Percentiles rank a stretch among this genome's conserved stretches.
phyloP scores from a whole-genome alignment of 2,113 vertebrate genomes.

The Nerophis lumbriciformis region DNA sequence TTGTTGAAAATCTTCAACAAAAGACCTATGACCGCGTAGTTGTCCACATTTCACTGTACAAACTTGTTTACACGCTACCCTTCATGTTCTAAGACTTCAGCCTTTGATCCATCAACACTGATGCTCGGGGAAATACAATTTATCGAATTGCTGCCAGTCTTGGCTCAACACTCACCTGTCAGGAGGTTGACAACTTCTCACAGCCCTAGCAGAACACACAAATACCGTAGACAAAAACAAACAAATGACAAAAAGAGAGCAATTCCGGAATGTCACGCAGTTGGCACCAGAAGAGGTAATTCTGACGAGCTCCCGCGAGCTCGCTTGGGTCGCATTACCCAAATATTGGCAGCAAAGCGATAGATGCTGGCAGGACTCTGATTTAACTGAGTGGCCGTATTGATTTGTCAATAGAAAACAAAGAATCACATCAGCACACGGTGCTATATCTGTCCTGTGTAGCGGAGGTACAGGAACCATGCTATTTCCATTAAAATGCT shows the following conservation, averaged over 20 bases:
- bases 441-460: background rate
- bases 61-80: constrained; percentile 42
- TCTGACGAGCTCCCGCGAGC: constrained; percentile 20
- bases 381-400: constrained; percentile 25
- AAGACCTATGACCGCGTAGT: constrained; percentile 46
- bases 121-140: constrained; percentile 48
- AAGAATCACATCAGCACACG: constrained; percentile 9
- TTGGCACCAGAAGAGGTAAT: constrained; percentile 24
- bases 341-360: constrained; percentile 36
- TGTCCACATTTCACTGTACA: constrained; percentile 53
- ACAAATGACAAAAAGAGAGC: constrained; percentile 42
- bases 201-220: constrained; percentile 27
- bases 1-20: constrained; percentile 38
- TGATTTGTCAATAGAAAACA: constrained; percentile 28
- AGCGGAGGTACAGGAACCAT: background rate
- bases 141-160: constrained; percentile 65
- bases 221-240: constrained; percentile 11
- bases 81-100: constrained; percentile 48
- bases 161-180: constrained; percentile 42
- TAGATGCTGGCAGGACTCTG: constrained; percentile 19
- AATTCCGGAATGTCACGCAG: constrained; percentile 24
- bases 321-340: constrained; percentile 22
- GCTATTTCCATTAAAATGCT: background rate
- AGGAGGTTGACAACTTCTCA: constrained; percentile 27
- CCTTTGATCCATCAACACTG: constrained; percentile 40